Evolutionary conservation across 64 coral and sea anemone genomes (phyloP).

Genomic region (Actinia equina): DNA sequence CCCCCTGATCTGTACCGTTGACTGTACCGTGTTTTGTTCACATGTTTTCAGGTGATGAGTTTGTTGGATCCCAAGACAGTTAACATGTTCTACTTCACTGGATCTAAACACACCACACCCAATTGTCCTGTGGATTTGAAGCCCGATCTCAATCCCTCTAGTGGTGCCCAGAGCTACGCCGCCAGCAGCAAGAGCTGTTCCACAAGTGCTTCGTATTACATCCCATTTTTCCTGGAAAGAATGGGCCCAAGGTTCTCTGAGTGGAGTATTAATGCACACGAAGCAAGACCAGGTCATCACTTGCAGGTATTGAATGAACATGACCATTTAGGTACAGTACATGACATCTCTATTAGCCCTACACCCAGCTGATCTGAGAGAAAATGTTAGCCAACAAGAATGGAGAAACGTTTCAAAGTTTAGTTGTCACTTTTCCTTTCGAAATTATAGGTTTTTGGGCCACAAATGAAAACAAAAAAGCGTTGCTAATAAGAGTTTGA

Average conservation of each 20-base stretch:
- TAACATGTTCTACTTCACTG: slow-evolving; percentile 62
- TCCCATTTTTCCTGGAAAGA: slow-evolving; percentile 56
- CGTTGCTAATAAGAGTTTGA: no score
- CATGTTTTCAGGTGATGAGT: slow-evolving; percentile 54
- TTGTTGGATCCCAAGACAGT: slow-evolving; percentile 48
- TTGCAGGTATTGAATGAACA: slow-evolving; percentile 40
- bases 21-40: no score
- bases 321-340: neutral
- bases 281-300: slow-evolving; percentile 75
- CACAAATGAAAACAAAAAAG: no score
- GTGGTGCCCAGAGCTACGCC: slow-evolving; percentile 40
- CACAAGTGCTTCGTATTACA: slow-evolving; percentile 13
- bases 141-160: slow-evolving; percentile 53
- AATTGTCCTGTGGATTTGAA: slow-evolving; percentile 48
- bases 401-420: no score
- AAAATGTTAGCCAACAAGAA: no score
- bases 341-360: no score
- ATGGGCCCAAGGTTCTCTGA: slow-evolving; percentile 54
- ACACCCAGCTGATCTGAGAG: no score
- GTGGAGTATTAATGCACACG: slow-evolving; percentile 60
- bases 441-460: no score
- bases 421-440: no score
- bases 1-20: no score
- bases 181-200: slow-evolving; percentile 10
- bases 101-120: slow-evolving; percentile 50